These are phyloP conservation scores for Clivina fossor DNA, from an alignment of 2,888 invertebrate species.

Conservation along the genomic window DNA sequence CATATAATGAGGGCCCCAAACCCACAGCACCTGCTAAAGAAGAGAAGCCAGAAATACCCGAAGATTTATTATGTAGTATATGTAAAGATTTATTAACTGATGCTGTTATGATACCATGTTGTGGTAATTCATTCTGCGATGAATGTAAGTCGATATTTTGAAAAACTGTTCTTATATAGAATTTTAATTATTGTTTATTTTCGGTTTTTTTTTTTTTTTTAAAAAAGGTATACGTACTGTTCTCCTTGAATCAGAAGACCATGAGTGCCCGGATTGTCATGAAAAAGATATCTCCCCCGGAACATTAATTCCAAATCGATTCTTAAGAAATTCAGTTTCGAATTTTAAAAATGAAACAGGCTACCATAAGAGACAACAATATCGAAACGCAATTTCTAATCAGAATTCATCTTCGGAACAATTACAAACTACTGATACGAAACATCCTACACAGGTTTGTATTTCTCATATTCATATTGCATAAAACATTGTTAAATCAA, in stretches of 20 bases:
- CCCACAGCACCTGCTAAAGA: conserved; percentile 63
- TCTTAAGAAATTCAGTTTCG: conserved; percentile 83
- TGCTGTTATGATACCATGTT: conserved; percentile 97
- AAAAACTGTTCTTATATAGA: too few relatives aligned
- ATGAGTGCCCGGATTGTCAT: conserved; percentile 92
- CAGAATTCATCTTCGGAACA: conserved; percentile 19
- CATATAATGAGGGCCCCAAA: conserved; percentile 65
- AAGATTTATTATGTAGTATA: conserved; percentile 87
- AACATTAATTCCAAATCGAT: conserved; percentile 88
- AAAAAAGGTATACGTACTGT: conserved; percentile 87
- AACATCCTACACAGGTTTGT: conserved; percentile 27
- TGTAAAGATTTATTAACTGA: conserved; percentile 92
- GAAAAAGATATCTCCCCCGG: conserved; percentile 92
- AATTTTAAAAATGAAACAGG: conserved; percentile 92
- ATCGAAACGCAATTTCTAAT: conserved; percentile 24
- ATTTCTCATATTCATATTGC: background rate
- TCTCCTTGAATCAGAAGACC: conserved; percentile 89
- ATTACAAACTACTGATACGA: conserved; percentile 1
- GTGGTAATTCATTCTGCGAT: conserved; percentile 97
- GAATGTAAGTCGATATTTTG: conserved; percentile 72
- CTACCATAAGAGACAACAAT: conserved; percentile 62
- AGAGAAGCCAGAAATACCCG: conserved; percentile 76
- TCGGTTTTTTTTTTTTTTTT: background rate
- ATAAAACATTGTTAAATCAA: conserved; percentile 8
- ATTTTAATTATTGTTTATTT: background rate